Percentiles rank a stretch among this genome's conserved stretches.
Conservation (phyloP, 2,113 vertebrate genomes). For the Larimichthys crocea region DNA sequence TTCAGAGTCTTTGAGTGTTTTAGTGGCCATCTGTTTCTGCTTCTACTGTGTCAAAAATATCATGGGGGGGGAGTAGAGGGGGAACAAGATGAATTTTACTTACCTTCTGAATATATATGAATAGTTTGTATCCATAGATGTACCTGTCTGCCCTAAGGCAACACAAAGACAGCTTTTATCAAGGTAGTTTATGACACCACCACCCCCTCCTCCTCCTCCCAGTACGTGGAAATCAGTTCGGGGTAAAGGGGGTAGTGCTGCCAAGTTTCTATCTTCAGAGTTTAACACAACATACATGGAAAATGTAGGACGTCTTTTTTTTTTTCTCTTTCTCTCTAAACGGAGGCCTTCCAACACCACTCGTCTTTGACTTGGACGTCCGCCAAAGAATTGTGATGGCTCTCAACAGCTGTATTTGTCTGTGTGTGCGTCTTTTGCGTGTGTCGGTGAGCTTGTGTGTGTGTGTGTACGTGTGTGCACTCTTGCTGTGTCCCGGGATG, state of each 20-base stretch:
- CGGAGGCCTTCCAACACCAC: conserved; percentile 63
- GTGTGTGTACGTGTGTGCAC: conserved; percentile 43
- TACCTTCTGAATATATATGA: conserved; percentile 22
- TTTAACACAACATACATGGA: conserved; percentile 69
- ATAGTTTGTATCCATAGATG: conserved; percentile 31
- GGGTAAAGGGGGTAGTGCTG: conserved; percentile 50
- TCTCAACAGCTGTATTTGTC: conserved; percentile 85
- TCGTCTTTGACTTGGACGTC: conserved; percentile 76
- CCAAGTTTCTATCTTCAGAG: conserved; percentile 68
- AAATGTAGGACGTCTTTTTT: conserved; percentile 60
- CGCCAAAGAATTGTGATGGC: conserved; percentile 78
- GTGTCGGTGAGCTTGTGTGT: conserved; percentile 55
- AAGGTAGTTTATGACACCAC: conserved; percentile 43
- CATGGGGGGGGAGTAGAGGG: background rate
- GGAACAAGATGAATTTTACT: conserved; percentile 11
- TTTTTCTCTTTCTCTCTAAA: conserved; percentile 63
- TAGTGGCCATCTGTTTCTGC: conserved; percentile 36
- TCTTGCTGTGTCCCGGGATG: conserved; percentile 80
- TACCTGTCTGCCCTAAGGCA: conserved; percentile 35
- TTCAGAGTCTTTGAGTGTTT: conserved; percentile 9
- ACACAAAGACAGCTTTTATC: conserved; percentile 51
- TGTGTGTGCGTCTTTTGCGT: conserved; percentile 51
- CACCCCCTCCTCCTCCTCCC: background rate
- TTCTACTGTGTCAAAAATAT: conserved; percentile 5
- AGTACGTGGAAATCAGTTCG: conserved; percentile 60